Evolutionary conservation across 2,797 vertebrate genomes (phyloP).

Genomic region (Myripristis jacobus): DNA sequence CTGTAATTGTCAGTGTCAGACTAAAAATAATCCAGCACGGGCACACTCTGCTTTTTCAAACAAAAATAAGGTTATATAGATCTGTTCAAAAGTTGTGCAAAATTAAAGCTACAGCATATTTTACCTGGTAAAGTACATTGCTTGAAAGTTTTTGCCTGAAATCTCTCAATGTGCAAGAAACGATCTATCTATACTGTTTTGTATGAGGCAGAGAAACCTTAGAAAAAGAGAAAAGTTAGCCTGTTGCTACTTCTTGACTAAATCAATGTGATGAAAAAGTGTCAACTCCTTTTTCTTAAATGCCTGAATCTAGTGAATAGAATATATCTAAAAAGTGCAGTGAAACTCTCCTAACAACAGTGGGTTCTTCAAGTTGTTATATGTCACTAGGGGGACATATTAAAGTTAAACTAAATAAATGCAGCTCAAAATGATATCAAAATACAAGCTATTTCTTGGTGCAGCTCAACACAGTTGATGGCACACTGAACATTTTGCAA

Average conservation of each 20-base stretch:
- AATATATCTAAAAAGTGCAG: neutral
- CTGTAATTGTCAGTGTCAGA: slow-evolving; percentile 77
- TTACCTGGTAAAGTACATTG: neutral
- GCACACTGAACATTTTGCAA: neutral
- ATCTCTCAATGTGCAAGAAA: neutral
- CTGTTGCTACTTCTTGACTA: neutral
- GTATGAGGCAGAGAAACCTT: neutral
- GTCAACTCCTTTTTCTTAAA: no score
- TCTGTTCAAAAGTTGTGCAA: slow-evolving; percentile 30
- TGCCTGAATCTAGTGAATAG: neutral
- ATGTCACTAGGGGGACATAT: neutral
- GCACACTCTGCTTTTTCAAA: slow-evolving; percentile 51
- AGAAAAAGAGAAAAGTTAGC: neutral
- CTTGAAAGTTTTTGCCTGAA: neutral
- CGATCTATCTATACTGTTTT: neutral
- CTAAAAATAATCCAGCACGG: slow-evolving; percentile 74
- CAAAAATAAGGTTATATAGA: slow-evolving; percentile 55
- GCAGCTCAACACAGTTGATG: neutral
- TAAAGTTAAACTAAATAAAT: neutral
- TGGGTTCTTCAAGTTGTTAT: neutral
- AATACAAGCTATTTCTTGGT: neutral
- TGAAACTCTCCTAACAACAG: neutral
- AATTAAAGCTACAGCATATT: slow-evolving; percentile 19
- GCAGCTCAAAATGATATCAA: neutral
- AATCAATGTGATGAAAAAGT: neutral